Evolutionary conservation across 2,888 invertebrate species (phyloP).

Genomic region (Nudaria mundana): DNA sequence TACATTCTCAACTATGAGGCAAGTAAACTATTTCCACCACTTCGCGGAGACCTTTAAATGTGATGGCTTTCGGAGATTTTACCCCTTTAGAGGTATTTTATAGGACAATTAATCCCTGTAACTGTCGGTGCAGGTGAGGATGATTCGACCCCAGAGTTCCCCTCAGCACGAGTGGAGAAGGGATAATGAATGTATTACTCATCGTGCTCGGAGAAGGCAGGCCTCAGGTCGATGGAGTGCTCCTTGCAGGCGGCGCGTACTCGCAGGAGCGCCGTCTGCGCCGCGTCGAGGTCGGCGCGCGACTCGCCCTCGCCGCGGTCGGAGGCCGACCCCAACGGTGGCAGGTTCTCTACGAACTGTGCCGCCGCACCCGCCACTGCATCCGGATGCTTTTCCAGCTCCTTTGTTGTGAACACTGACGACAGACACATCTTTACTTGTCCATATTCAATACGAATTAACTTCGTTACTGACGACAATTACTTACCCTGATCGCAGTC

Average conservation of each 20-base stretch:
- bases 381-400: conserved; percentile 85
- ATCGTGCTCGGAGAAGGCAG: conserved; percentile 87
- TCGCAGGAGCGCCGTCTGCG: conserved; percentile 83
- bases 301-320: conserved; percentile 41
- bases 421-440: background rate
- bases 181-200: too few relatives aligned
- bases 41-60: too few relatives aligned
- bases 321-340: conserved; percentile 66
- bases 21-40: too few relatives aligned
- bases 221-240: conserved; percentile 83
- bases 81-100: too few relatives aligned
- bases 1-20: too few relatives aligned
- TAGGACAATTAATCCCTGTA: too few relatives aligned
- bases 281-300: conserved; percentile 64
- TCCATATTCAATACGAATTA: too few relatives aligned
- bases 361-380: conserved; percentile 47
- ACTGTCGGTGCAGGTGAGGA: too few relatives aligned
- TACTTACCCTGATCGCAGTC: conserved; percentile 88
- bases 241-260: conserved; percentile 83
- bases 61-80: too few relatives aligned
- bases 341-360: conserved; percentile 68
- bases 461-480: too few relatives aligned
- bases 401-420: conserved; percentile 83
- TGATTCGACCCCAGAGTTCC: too few relatives aligned
- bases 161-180: background rate